Percentiles rank a stretch among this genome's conserved stretches.
Evolutionary conservation across 2,797 vertebrate genomes (phyloP).

Genomic region (Ispidina picta): DNA sequence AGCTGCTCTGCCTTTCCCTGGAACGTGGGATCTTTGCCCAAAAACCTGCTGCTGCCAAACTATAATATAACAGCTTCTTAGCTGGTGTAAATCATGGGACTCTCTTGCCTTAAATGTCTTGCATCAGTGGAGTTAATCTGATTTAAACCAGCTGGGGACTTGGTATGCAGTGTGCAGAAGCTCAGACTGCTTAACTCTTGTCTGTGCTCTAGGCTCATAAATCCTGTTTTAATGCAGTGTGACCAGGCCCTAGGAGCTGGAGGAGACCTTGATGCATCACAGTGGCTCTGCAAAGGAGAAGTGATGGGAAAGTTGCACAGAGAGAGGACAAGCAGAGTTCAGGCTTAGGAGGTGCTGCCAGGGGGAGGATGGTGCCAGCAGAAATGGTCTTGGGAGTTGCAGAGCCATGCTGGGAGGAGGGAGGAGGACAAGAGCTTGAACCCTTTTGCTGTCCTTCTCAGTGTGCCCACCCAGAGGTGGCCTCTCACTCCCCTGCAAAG

Average conservation of each 20-base stretch:
- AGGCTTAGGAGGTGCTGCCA: not conserved
- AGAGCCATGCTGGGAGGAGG: not conserved
- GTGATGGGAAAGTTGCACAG: not conserved
- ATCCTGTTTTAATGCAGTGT: not conserved
- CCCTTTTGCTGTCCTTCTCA: not conserved
- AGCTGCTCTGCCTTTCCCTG: not conserved
- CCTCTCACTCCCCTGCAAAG: not conserved
- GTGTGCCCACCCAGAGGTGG: not conserved
- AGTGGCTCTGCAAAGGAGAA: not conserved
- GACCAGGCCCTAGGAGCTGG: not conserved
- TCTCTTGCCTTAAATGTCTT: conserved; percentile 56
- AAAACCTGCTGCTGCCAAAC: conserved; percentile 40
- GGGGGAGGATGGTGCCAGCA: not conserved
- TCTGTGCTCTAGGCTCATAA: conserved; percentile 32
- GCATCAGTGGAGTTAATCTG: conserved; percentile 57
- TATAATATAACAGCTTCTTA: conserved; percentile 49
- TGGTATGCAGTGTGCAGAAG: conserved; percentile 47
- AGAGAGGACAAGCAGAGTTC: not conserved
- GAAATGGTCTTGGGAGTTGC: not conserved
- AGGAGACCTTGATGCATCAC: not conserved
- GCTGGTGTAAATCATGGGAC: conserved; percentile 54
- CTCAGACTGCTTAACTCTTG: conserved; percentile 45
- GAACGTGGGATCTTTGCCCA: conserved; percentile 29
- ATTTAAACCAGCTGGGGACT: conserved; percentile 59
- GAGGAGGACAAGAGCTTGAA: not conserved